Percentiles rank a stretch among this genome's conserved stretches.
Conservation (phyloP, 2,113 vertebrate genomes). For the Hepsetus odoe region DNA sequence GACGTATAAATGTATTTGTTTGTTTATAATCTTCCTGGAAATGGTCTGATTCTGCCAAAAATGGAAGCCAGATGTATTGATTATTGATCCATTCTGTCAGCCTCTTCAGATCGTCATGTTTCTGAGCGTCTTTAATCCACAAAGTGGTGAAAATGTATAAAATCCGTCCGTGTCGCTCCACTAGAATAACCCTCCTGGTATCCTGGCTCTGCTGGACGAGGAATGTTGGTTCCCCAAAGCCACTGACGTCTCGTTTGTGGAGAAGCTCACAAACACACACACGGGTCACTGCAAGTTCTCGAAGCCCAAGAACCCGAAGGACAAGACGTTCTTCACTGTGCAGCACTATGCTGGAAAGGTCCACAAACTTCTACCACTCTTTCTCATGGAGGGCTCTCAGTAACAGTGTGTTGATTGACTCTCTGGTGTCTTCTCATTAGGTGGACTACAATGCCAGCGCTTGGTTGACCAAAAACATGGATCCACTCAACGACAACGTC, state of each 20-base stretch:
- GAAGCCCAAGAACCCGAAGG: slow-evolving; percentile 92
- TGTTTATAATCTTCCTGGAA: no score
- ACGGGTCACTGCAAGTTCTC: slow-evolving; percentile 88
- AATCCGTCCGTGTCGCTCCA: background rate
- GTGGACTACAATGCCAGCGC: slow-evolving; percentile 89
- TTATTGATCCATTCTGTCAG: no score
- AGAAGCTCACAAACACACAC: slow-evolving; percentile 88
- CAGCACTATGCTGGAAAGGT: slow-evolving; percentile 95
- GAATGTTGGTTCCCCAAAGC: slow-evolving; percentile 99
- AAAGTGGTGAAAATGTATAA: background rate
- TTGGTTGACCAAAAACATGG: slow-evolving; percentile 99
- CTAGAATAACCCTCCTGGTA: slow-evolving; percentile 93
- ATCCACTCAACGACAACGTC: slow-evolving; percentile 93
- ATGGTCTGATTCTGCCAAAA: no score
- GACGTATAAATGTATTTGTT: no score
- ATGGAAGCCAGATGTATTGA: no score
- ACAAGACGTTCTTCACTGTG: slow-evolving; percentile 91
- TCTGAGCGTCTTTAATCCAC: background rate
- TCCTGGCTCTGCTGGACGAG: slow-evolving; percentile 93
- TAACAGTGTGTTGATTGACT: background rate
- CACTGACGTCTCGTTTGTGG: slow-evolving; percentile 90
- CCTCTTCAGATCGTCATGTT: background rate
- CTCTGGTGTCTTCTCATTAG: slow-evolving; percentile 61
- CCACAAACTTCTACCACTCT: background rate
- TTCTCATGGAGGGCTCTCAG: background rate